Base-by-base conservation (phyloP, 2,113 vertebrate genomes). In the Pituophis catenifer region DNA sequence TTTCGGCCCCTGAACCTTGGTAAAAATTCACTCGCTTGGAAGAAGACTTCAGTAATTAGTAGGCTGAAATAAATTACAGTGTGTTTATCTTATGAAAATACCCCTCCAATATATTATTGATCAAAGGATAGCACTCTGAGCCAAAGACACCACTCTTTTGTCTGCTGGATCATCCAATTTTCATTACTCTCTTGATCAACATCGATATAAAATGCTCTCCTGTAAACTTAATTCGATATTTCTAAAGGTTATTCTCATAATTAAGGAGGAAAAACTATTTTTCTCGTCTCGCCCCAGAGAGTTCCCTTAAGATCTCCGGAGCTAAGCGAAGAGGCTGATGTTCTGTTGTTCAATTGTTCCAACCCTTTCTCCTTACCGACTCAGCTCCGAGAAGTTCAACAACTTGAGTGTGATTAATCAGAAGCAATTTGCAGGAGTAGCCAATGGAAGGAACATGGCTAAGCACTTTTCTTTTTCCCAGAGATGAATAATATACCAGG, bases 391-490 rank as follows among this genome's bases (percentile, higher is more conserved):
- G 94, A 97, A 93, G 85, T 85, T 48, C 92, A 89, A 55, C 0
- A 38, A 89, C 86, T 65, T 95, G 95, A 94, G 92, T 65, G 23
- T 91, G 93, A 97, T 97, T 96, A 95, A 95, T 96, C 95, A 94
- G 88, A 95, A 95, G 50, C 91, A 29, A n/a, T 93, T 92, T 96
- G 95, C 94, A 91, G 92, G 91, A 94, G 95, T 86, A 91, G 93
- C 93, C 89, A 94, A 92, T 86, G 93, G 91, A 95, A 95, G 89
- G 59, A 97, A 93, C 92, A 52, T 89, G 5, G 94, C 95, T 97
- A 97, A 97, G 95, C 95, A 95, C 55, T 89, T 89, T 96, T 48
- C 44, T 96, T 89, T 95, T 96, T 96, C 9, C 95, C 95, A 96
- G 94, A 96, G 95, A 95, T 95, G 93, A 97, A 58, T 91, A 96